A percentile compares a stretch with the other conserved stretches of the same genome.
These are phyloP conservation scores for Donacobius atricapilla DNA, from an alignment of 2,113 vertebrate genomes.

Conservation along the genomic window DNA sequence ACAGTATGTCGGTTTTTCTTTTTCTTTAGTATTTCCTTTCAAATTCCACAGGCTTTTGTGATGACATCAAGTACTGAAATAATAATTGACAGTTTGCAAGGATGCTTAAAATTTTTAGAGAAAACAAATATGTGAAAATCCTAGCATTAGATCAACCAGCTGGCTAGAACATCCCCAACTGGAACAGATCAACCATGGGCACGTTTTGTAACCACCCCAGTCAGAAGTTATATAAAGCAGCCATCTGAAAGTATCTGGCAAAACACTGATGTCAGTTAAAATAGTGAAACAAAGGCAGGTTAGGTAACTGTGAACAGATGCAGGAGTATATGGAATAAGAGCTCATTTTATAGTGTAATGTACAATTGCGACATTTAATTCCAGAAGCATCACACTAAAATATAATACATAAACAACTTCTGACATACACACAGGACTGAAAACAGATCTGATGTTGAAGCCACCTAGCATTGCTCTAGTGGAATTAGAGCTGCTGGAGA, in stretches of 20 bases:
- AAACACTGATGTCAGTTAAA: neutral
- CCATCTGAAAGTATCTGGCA: neutral
- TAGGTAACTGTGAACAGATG: neutral
- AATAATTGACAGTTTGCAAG: neutral
- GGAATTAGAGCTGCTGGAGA: neutral
- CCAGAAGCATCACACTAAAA: neutral
- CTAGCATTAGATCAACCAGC: neutral
- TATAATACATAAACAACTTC: neutral
- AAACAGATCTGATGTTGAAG: conserved; percentile 4
- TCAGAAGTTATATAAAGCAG: neutral
- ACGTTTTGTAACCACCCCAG: neutral
- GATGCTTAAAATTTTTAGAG: neutral
- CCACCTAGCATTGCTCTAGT: neutral
- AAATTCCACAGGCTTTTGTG: neutral
- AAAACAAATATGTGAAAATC: neutral
- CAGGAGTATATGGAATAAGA: neutral
- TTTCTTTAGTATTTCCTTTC: neutral
- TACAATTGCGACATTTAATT: neutral
- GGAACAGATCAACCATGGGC: neutral
- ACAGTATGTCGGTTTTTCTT: neutral
- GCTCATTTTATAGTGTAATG: neutral
- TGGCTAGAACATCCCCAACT: neutral
- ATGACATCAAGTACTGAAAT: neutral
- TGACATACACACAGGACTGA: neutral
- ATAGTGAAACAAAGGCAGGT: neutral